Evolutionary conservation across 1,140 invertebrate species (phyloP).

Genomic region (Drosophila albomicans): DNA sequence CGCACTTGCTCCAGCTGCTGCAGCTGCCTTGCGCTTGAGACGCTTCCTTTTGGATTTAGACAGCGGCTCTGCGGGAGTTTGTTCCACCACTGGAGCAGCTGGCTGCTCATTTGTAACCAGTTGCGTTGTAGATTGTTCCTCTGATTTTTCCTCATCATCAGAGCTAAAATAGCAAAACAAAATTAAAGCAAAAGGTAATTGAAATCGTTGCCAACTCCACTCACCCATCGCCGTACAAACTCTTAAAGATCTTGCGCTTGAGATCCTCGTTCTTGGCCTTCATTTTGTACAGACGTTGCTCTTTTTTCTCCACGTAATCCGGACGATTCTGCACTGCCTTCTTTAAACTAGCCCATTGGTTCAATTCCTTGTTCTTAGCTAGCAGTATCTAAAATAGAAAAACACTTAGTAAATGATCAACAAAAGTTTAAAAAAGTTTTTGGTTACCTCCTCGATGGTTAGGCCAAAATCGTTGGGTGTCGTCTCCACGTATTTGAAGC

Average conservation of each 20-base stretch:
- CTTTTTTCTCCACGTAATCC: slow-evolving; percentile 92
- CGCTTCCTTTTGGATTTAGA: slow-evolving; percentile 72
- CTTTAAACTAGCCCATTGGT: slow-evolving; percentile 97
- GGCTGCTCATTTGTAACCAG: slow-evolving; percentile 4
- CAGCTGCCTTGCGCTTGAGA: slow-evolving; percentile 65
- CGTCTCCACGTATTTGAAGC: slow-evolving; percentile 97
- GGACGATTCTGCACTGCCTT: slow-evolving; percentile 93
- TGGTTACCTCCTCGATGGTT: slow-evolving; percentile 92
- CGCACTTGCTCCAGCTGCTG: slow-evolving; percentile 5
- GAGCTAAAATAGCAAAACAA: slow-evolving; percentile 67
- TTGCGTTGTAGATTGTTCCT: slow-evolving; percentile 1
- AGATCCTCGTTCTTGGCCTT: slow-evolving; percentile 90
- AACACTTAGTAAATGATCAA: neutral
- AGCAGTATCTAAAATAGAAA: slow-evolving; percentile 87
- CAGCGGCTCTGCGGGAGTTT: slow-evolving; percentile 32
- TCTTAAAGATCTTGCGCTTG: slow-evolving; percentile 94
- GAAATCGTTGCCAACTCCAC: neutral
- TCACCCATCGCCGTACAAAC: slow-evolving; percentile 89
- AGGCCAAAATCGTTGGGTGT: slow-evolving; percentile 96
- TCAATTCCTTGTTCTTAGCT: slow-evolving; percentile 96
- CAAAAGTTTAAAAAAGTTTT: neutral
- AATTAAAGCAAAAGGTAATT: neutral
- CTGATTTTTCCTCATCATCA: slow-evolving; percentile 70
- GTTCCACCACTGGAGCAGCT: neutral
- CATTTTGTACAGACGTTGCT: slow-evolving; percentile 90